Percentiles rank a stretch among this genome's conserved stretches.
Evolutionary conservation across 2,888 invertebrate genomes (phyloP).

Genomic region (Deilephila elpenor): DNA sequence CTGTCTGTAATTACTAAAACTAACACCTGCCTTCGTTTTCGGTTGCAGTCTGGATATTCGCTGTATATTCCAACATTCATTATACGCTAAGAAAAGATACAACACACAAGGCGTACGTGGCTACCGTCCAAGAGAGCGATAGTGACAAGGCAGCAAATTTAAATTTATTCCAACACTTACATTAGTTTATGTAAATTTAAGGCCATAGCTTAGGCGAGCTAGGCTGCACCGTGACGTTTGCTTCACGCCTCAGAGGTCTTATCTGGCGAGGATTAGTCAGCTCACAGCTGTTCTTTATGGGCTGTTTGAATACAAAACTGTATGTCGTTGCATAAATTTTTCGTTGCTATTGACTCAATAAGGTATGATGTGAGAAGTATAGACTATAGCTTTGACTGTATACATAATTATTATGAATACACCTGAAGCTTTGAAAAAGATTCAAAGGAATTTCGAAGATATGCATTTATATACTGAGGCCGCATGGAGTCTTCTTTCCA

Average conservation of each 20-base stretch:
- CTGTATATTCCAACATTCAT: no score
- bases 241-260: background rate
- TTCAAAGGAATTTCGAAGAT: no score
- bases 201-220: constrained; percentile 17
- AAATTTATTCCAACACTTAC: constrained; percentile 25
- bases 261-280: background rate
- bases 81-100: background rate
- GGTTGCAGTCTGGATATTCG: no score
- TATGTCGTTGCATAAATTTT: background rate
- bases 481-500: no score
- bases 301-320: background rate
- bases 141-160: constrained; percentile 20
- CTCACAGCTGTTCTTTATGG: background rate
- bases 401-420: no score
- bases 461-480: no score
- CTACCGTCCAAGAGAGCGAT: constrained; percentile 9
- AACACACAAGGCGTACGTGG: constrained; percentile 14
- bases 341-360: background rate
- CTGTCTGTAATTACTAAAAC: no score
- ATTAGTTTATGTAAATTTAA: constrained; percentile 23
- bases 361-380: no score
- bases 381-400: no score
- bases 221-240: background rate
- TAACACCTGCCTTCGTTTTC: no score
- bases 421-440: no score